phyloP scores from a whole-genome alignment of 2,113 vertebrate species.

The Colinus virginianus region DNA sequence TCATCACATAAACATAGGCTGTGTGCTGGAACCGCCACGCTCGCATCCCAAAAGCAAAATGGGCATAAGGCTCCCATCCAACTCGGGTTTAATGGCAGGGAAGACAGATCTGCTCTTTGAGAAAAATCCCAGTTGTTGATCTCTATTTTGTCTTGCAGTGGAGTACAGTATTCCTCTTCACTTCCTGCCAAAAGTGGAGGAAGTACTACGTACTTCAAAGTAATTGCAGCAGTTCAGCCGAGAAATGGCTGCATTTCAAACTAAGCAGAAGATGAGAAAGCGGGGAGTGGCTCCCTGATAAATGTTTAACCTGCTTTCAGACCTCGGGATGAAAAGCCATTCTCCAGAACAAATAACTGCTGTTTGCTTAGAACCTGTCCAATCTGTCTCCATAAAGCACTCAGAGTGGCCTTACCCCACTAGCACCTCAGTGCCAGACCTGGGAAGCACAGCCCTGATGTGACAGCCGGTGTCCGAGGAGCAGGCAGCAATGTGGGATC shows the following conservation, averaged over 20 bases:
- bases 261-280: constrained; percentile 7
- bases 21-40: not conserved
- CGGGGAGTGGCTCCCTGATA: not conserved
- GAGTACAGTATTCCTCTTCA: constrained; percentile 36
- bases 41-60: not conserved
- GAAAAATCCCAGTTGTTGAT: constrained; percentile 58
- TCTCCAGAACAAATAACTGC: not conserved
- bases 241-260: constrained; percentile 62
- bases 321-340: not conserved
- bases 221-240: constrained; percentile 42
- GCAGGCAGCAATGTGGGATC: not conserved
- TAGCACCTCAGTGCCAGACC: not conserved
- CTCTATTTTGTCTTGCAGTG: constrained; percentile 57
- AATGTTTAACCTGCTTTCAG: not conserved
- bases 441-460: fast-evolving
- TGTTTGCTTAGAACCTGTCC: not conserved
- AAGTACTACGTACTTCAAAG: constrained; percentile 43
- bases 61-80: constrained; percentile 50
- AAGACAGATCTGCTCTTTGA: constrained; percentile 17
- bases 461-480: not conserved
- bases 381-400: not conserved
- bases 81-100: constrained; percentile 33
- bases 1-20: not conserved
- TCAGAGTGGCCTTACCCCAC: not conserved
- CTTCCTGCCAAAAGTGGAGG: constrained; percentile 48